Base-by-base conservation (phyloP, 2,113 vertebrate genomes). In the Lepidothrix coronata region DNA sequence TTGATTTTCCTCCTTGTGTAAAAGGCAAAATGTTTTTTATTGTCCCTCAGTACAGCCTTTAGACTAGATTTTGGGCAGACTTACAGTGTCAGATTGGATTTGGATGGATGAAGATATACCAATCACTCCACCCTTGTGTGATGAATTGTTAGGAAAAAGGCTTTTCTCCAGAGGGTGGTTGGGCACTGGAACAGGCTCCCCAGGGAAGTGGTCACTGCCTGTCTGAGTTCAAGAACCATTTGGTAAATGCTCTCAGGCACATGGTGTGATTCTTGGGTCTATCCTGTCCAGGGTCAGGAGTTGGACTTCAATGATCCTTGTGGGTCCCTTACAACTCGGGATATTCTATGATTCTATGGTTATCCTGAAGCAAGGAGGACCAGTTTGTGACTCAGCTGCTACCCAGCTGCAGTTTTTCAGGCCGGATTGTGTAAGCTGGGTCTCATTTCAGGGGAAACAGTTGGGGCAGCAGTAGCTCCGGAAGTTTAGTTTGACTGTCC, bases 1-100 rank as follows among this genome's bases (percentile, higher is more conserved):
- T 73, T 87, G 5, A 82, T 88, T 93, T 90, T 75, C 44, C 49
- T 84, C 49, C 49, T 11, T 37, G 23, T 54, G 57, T 62, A 75
- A 88, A 81, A 61, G 25, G 35, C 35, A 91, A 48, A 85, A 74
- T 48, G 11, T 44, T 88, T 95, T 74, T 35, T 30, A 46, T 63
- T 43, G 10, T 83, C 27, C 14, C 33, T 74, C 12, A 51, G 12
- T 55, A 22, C n/a, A 75, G 35, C 8, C 3, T 3, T 82, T 71
- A 43, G 37, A 68, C 12, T 52, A 72, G 54, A 55, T 70, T 91
- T 80, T 71, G 57, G 52, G 44, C 30, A 72, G 76, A 66, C 16
- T 70, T 77, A 65, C 10, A 68, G 27, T 27, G 72, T 74, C 70
- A 65, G 52, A 13, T 52, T 87, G 70, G 28, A 63, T 84, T 77